Conservation (phyloP, 2,888 invertebrate genomes). For the Linnaemya tessellans region DNA sequence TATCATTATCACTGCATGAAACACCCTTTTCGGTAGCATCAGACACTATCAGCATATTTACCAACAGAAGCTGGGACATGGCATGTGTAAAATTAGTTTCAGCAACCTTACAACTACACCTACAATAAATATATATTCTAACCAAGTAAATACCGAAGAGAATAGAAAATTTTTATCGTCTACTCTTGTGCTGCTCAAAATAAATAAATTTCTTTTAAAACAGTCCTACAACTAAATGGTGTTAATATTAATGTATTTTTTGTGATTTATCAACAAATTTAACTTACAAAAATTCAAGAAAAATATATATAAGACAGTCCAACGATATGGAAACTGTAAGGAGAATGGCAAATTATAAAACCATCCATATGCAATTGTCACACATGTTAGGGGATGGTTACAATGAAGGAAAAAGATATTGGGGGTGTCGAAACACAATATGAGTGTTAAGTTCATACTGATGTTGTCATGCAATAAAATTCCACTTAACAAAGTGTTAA, state of each 20-base stretch:
- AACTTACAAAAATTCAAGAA: constrained; percentile 28
- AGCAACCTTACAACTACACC: background rate
- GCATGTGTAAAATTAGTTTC: constrained; percentile 1
- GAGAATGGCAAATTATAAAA: constrained; percentile 40
- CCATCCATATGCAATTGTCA: constrained; percentile 23
- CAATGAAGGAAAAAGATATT: background rate
- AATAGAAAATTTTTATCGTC: background rate
- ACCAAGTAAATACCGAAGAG: background rate
- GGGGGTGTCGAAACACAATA: constrained; percentile 44
- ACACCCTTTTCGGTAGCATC: constrained; percentile 17
- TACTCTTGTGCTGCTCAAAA: background rate
- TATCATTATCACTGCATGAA: constrained; percentile 30
- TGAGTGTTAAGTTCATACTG: constrained; percentile 66
- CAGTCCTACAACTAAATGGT: constrained; percentile 51
- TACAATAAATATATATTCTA: constrained; percentile 14
- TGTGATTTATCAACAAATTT: constrained; percentile 61
- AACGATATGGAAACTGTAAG: background rate
- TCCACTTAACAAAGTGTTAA: constrained; percentile 64
- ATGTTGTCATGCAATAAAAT: constrained; percentile 68
- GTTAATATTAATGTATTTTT: constrained; percentile 48
- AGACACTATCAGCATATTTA: constrained; percentile 9
- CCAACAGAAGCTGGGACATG: background rate
- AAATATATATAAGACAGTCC: background rate
- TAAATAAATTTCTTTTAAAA: constrained; percentile 3
- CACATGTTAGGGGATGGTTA: background rate